Base-by-base conservation (phyloP, 2,888 invertebrate genomes). In the Dicyrtomina minuta region DNA sequence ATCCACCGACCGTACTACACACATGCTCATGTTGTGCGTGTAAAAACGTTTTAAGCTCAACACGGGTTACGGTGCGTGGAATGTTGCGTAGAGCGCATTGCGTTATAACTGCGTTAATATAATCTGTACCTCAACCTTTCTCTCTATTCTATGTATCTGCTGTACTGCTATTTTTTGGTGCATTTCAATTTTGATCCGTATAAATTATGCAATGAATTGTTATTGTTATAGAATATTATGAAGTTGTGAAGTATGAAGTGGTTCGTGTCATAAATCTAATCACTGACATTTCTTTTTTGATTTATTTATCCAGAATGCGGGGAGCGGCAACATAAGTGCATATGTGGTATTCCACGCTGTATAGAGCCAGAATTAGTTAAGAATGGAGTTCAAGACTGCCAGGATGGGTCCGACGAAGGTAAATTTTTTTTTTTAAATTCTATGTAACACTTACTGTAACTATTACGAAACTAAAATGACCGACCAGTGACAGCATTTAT, bases 321-420 rank as follows among this genome's bases (percentile, higher is more conserved):
- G 26, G 77, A 79, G 17, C 78, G 79, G 66, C 82, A 84, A 77
- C 81, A 81, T 72, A 80, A 81, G 68, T 84, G 84, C 74, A 72
- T 79, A 24, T 84, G 84, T 78, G 84, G 84, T 12, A 75, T 78
- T 58, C 82, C 83, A 41, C 78, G 81, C 55, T 84, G 84, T 76
- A 79, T 84, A 66, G 79, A 79, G 58, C 68, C 75, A 51, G 76
- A 77, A 33, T 75, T 79, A 72, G 81, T 82, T 70, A 80, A 81
- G 59, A 81, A 84, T 77, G 83, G 83, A 58, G 75, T 78, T 26
- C 79, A 78, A 53, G 81, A 84, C 78, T 84, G 84, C 75, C 74
- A 79, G 20, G 84, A 84, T 78, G 83, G 83, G 43, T 82, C 82
- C 4, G 83, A 84, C 77, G 84, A 84, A 79, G 80, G 82, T 81